Base-by-base conservation (phyloP, 2,113 vertebrate genomes). In the Microcebus ravelobensis region DNA sequence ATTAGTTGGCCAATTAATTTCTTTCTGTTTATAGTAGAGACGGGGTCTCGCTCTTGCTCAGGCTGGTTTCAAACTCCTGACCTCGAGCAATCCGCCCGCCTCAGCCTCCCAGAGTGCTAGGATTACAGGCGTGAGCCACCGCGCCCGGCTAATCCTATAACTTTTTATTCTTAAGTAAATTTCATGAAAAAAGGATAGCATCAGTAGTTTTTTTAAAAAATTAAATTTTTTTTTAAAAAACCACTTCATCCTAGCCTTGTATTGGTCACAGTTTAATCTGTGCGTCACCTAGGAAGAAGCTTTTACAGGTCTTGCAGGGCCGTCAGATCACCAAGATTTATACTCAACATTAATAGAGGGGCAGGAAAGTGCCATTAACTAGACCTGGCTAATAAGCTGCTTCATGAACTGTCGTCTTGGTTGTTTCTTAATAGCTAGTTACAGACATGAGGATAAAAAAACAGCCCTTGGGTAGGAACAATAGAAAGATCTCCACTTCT, bases 331-430 rank as follows among this genome's bases (percentile, higher is more conserved):
- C 67, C 21, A 7, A 6, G 39, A 14, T 52, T 29, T 59, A 18
- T 27, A 4, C 45, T 18, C 1, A 10, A 2, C 21, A 1, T 29
- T 27, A 14, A 67, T 8, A 34, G 29, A 57, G 70, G 36, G 18
- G 21, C 23, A 23, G 61, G 45, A 20, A 48, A 13, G 31, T 45
- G 48, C 79, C 70, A n/a, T 21, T 5, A 27, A 39, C 0, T 17
- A 63, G n/a, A 21, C 18, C 2, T 0, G 88, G 65, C 65, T 10
- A 2, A 6, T 1, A 10, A 1, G n/a, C 34, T 57, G 63, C 57
- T 68, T 42, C 48, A 3, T 6, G 23, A 68, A 48, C 70, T 73
- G 48, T 20, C 39, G 5, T 27, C 13, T 18, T 36, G 21, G 52
- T 13, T 50, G 79, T 17, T 61, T 57, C 55, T 27, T 74, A 39